phyloP scores from a whole-genome alignment of 2,888 invertebrate species.

The Sinelater perroti region DNA sequence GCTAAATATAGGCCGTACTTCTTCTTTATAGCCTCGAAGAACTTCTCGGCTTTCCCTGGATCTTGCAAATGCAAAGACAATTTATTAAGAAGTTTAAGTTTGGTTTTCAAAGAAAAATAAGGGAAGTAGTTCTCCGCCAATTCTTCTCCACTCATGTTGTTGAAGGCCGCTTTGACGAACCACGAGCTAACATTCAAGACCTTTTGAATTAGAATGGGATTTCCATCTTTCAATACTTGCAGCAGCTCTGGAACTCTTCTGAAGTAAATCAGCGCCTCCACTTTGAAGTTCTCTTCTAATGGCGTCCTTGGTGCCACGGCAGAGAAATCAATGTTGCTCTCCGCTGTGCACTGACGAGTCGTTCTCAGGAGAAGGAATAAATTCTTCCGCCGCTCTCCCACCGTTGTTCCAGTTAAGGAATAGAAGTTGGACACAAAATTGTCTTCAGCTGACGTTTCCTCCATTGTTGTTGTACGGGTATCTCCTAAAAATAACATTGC shows the following conservation, averaged over 20 bases:
- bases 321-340: background rate
- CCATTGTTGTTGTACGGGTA: no score
- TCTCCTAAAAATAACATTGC: no score
- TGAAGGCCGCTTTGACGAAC: slow-evolving; percentile 35
- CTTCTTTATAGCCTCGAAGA: slow-evolving; percentile 27
- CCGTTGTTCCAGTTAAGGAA: slow-evolving; percentile 14
- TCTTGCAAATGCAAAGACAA: slow-evolving; percentile 18
- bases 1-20: slow-evolving; percentile 34
- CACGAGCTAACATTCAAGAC: slow-evolving; percentile 29
- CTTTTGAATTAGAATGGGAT: slow-evolving; percentile 27
- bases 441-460: no score
- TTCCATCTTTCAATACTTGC: slow-evolving; percentile 26
- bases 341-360: background rate
- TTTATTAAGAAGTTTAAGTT: slow-evolving; percentile 30
- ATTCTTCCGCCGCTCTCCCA: slow-evolving; percentile 17
- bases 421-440: no score
- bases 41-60: slow-evolving; percentile 25
- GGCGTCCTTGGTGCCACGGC: slow-evolving; percentile 8
- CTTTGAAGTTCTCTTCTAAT: slow-evolving; percentile 28
- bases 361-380: slow-evolving; percentile 11
- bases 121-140: slow-evolving; percentile 31
- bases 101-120: slow-evolving; percentile 31
- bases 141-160: slow-evolving; percentile 17
- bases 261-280: slow-evolving; percentile 30
- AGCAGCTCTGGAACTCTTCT: slow-evolving; percentile 23